Evolutionary conservation across 2,888 invertebrate species (phyloP).

Genomic region (Drosophila kanekoi): DNA sequence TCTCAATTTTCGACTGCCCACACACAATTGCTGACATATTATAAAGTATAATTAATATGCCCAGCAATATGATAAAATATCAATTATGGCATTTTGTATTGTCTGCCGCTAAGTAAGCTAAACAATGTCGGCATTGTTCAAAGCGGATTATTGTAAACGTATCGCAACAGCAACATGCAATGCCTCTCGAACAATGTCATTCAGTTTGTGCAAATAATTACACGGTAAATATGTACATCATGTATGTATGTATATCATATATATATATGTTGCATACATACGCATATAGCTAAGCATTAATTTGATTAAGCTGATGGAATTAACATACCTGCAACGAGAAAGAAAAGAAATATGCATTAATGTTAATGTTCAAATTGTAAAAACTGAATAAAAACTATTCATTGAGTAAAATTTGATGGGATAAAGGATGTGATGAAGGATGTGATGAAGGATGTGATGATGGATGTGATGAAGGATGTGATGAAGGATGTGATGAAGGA

Average conservation of each 20-base stretch:
- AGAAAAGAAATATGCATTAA: constrained; percentile 18
- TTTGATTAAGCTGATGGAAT: neutral
- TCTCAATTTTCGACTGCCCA: neutral
- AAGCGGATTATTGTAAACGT: constrained; percentile 16
- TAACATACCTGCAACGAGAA: constrained; percentile 44
- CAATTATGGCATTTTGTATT: constrained; percentile 40
- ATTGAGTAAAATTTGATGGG: neutral
- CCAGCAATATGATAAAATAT: constrained; percentile 39
- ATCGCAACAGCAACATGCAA: constrained; percentile 38
- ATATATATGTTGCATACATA: neutral
- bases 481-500: too few species aligned
- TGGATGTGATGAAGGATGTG: too few species aligned
- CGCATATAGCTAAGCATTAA: neutral
- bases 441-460: too few species aligned
- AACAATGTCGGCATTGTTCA: constrained; percentile 54
- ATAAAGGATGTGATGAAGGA: too few species aligned
- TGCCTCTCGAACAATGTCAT: constrained; percentile 30
- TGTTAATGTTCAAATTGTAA: neutral
- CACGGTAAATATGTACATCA: constrained; percentile 9
- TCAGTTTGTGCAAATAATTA: constrained; percentile 47
- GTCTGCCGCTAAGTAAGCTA: constrained; percentile 24
- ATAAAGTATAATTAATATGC: constrained; percentile 32
- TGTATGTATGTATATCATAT: too few species aligned
- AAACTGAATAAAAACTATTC: too few species aligned
- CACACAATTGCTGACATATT: constrained; percentile 27